Base-by-base conservation (phyloP, 2,113 vertebrate genomes). In the Ifrita kowaldi region DNA sequence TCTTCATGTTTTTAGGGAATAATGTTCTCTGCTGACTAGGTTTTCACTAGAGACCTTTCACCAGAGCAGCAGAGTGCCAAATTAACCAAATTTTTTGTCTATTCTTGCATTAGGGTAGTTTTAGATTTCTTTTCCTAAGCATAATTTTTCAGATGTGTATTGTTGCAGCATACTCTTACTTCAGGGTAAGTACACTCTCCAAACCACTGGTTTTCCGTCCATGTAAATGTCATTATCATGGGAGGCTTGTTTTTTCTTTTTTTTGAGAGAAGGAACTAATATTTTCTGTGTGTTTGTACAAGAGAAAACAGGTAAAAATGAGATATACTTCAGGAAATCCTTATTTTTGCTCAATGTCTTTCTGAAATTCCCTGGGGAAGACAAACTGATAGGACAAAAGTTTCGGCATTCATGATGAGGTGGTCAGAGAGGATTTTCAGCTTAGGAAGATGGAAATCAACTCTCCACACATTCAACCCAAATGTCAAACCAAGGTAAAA, bases 401-500 rank as follows among this genome's bases (percentile, higher is more conserved):
- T 49, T 32, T 42, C 70, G 20, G 2, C 13, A 55, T 70, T 80
- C 8, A 15, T 11, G 14, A 44, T 0, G 0, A 57, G 5, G 19
- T 42, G 7, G 2, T 33, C 9, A 9, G 24, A 11, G 12, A 46
- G 2, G 56, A 52, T 59, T 79, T 79, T 85, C 33, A 59, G 28
- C 6, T 5, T 44, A 41, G 33, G 3, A 16, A 71, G 74, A 62
- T 12, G 13, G 6, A 2, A 78, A 63, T 62, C 14, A 55, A 0
- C 7, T 50, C 0, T 2, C 17, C 0, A 0, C 12, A 10, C 9
- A 7, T 64, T 68, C 27, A 68, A 7, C 2, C 1, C 5, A 46
- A 46, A 5, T 5, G 7, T 55, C n/a, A 86, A 80, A 67, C 6
- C 9, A 47, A 71, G 37, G 2, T 19, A n/a, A 91, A 80, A 94